Base-by-base conservation (phyloP, 2,888 invertebrate genomes). In the Andrena trimmerana region DNA sequence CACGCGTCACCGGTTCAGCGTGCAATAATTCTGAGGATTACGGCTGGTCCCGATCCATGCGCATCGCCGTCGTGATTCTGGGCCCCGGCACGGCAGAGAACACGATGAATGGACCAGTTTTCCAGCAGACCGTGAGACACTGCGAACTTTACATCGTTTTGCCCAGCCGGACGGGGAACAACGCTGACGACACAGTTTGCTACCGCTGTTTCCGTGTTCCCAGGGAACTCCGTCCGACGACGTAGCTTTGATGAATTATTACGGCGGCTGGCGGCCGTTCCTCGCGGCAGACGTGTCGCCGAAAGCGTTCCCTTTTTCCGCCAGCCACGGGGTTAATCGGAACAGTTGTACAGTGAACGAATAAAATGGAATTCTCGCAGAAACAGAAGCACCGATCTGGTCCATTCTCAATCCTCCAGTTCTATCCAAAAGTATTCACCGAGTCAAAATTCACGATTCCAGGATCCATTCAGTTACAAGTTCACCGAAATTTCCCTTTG, bases 81-180 rank as follows among this genome's bases (percentile, higher is more conserved):
- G 10, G 36, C 31, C 5, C 72, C 33, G 20, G 65, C 27, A n/a
- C 68, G 42, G 71, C 29, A 60, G 65, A 62, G n/a, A 57, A 20
- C 62, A 77, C 73, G 79, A 85, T 72, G 75, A 77, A 86, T 77
- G 81, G 74, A 42, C 67, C 72, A 73, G 81, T 78, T 84, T 84
- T 82, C 84, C 78, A 85, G 31, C 72, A 29, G 65, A 78, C 75
- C 77, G 77, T 79, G 81, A 75, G 76, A 85, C 72, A 66, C 70
- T 57, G 24, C 36, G 24, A 80, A 83, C 66, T 80, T 80, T 74
- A 74, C 71, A 68, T 54, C 71, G 71, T 81, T 81, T 79, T 67
- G 36, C 60, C 42, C 48, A 50, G 81, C 50, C 81, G 81, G 60
- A 50, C 57, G 66, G 24, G 68, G 78, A 65, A 68, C 83, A 78